Evolutionary conservation across 2,113 vertebrate genomes (phyloP).

Genomic region (Phaethornis superciliosus): DNA sequence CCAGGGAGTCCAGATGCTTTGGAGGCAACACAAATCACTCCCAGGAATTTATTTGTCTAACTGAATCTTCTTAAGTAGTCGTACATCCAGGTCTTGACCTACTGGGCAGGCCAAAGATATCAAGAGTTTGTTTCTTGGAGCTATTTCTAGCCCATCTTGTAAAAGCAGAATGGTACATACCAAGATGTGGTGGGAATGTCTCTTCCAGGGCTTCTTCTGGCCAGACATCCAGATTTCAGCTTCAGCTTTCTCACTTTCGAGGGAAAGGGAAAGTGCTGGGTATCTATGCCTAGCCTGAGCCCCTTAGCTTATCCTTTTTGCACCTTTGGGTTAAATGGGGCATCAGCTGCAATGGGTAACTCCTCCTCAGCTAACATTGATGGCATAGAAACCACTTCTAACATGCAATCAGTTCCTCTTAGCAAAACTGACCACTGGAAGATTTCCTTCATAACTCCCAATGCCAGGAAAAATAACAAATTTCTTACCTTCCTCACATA

Average conservation of each 20-base stretch:
- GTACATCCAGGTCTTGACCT: not conserved
- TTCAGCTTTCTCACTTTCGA: not conserved
- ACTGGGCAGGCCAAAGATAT: not conserved
- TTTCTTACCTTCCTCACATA: not conserved
- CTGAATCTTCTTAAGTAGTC: not conserved
- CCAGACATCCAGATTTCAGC: not conserved
- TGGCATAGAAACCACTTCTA: not conserved
- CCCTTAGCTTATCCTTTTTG: not conserved
- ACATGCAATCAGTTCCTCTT: not conserved
- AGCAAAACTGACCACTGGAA: not conserved
- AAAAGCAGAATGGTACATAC: not conserved
- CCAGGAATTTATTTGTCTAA: not conserved
- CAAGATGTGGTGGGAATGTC: fast-evolving
- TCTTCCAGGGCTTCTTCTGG: not conserved
- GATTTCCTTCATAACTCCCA: not conserved
- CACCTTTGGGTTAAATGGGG: not conserved
- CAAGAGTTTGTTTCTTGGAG: not conserved
- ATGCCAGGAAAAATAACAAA: not conserved
- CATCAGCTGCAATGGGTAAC: not conserved
- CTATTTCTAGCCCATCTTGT: not conserved
- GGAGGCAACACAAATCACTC: not conserved
- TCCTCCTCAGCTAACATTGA: not conserved
- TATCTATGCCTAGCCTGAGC: not conserved
- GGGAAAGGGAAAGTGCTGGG: not conserved
- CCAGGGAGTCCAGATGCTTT: not conserved